Conservation (phyloP, 2,113 vertebrate genomes). For the Orycteropus afer region DNA sequence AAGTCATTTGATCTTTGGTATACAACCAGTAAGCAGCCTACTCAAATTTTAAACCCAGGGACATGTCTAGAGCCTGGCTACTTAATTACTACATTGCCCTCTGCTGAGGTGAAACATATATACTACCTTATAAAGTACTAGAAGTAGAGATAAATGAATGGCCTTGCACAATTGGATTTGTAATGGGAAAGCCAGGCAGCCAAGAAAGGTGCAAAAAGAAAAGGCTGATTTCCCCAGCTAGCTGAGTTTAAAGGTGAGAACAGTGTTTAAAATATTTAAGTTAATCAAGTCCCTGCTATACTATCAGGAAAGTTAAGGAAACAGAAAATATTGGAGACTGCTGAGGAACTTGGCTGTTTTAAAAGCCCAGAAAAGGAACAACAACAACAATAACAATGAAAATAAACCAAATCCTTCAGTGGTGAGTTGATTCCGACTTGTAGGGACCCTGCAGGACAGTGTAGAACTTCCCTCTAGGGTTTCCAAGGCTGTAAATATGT, state of each 20-base stretch:
- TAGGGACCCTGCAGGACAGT: too few species aligned
- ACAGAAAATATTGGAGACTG: not conserved
- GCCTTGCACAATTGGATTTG: not conserved
- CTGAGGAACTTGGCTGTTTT: not conserved
- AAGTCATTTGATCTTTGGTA: not conserved
- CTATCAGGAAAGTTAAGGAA: not conserved
- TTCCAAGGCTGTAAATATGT: too few species aligned
- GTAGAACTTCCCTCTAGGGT: too few species aligned
- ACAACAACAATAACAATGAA: too few species aligned
- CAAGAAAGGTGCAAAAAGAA: not conserved
- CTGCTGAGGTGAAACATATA: conserved; percentile 8
- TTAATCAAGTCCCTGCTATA: not conserved
- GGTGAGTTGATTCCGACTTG: too few species aligned
- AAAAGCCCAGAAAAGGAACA: not conserved
- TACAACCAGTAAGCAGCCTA: not conserved
- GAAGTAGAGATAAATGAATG: not conserved
- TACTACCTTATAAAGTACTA: not conserved
- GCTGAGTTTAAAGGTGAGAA: not conserved
- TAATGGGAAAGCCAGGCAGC: not conserved
- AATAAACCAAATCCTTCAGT: too few species aligned
- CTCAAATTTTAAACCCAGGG: not conserved
- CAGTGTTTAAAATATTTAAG: not conserved
- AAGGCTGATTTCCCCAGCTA: not conserved
- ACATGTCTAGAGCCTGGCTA: not conserved
- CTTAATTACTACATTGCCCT: not conserved